phyloP scores from a whole-genome alignment of 1,140 invertebrate genomes.

The Drosophila ananassae region DNA sequence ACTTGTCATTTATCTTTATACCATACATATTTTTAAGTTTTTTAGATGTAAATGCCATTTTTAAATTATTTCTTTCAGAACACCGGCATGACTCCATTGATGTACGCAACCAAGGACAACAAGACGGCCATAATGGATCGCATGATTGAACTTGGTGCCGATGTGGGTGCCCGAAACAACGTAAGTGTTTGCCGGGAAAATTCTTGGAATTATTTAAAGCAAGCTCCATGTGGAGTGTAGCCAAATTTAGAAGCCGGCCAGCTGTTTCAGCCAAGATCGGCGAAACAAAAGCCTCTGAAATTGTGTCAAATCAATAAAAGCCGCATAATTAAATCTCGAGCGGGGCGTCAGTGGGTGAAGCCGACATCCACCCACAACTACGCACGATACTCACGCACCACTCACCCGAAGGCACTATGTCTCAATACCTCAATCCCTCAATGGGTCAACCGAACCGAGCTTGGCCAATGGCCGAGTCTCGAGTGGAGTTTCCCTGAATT shows the following conservation, averaged over 20 bases:
- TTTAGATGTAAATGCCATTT: neutral
- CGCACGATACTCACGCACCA: slow-evolving; percentile 55
- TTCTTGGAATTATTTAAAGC: slow-evolving; percentile 44
- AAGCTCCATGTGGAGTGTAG: slow-evolving; percentile 5
- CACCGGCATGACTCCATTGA: slow-evolving; percentile 96
- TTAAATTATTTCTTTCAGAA: slow-evolving; percentile 85
- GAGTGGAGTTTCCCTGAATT: slow-evolving; percentile 15
- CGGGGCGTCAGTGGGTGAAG: slow-evolving; percentile 50
- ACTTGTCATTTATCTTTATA: too few species aligned
- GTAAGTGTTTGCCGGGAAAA: slow-evolving; percentile 86
- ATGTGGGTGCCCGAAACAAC: slow-evolving; percentile 94
- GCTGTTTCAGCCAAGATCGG: slow-evolving; percentile 29
- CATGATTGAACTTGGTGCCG: slow-evolving; percentile 95
- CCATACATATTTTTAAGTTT: too few species aligned
- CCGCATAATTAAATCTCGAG: slow-evolving; percentile 79
- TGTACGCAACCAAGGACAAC: slow-evolving; percentile 98
- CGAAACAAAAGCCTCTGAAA: slow-evolving; percentile 60
- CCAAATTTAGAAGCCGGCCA: slow-evolving; percentile 36
- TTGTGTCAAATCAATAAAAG: slow-evolving; percentile 83
- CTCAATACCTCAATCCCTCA: slow-evolving; percentile 25
- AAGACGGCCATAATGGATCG: slow-evolving; percentile 94
- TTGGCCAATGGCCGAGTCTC: slow-evolving; percentile 59
- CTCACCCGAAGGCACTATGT: neutral
- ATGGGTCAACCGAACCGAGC: slow-evolving; percentile 68
- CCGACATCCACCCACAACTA: slow-evolving; percentile 36